Evolutionary conservation across 2,113 vertebrate genomes (phyloP).

Genomic region (Poicephalus gulielmi): DNA sequence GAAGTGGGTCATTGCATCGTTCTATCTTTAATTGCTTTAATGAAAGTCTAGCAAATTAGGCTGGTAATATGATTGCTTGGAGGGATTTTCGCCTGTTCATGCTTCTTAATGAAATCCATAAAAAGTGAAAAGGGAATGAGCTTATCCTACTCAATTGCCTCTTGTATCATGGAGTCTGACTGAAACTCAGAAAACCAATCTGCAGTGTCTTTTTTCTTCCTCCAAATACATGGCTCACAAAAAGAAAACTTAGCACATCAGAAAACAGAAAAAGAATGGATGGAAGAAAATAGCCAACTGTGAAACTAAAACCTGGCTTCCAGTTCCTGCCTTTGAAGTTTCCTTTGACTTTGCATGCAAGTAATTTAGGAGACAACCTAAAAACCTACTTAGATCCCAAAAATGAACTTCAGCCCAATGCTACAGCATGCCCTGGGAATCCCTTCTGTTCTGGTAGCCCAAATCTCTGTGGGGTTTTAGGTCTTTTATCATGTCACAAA

Average conservation of each 20-base stretch:
- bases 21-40: conserved; percentile 54
- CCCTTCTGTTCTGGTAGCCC: not conserved
- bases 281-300: not conserved
- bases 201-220: not conserved
- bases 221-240: not conserved
- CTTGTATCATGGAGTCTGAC: not conserved
- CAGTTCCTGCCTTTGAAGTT: not conserved
- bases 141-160: conserved; percentile 29
- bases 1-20: conserved; percentile 38
- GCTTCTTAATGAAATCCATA: conserved; percentile 43
- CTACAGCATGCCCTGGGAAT: not conserved
- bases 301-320: not conserved
- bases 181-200: conserved; percentile 15
- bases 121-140: conserved; percentile 11
- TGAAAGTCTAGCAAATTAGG: conserved; percentile 44
- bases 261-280: not conserved
- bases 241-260: not conserved
- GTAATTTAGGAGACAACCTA: not conserved
- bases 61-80: conserved; percentile 25
- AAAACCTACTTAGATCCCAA: not conserved
- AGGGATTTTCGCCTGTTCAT: conserved; percentile 26
- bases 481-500: not conserved
- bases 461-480: not conserved
- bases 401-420: not conserved
- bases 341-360: not conserved